Conservation (phyloP, 1,140 invertebrate species). For the Drosophila mojavensis region DNA sequence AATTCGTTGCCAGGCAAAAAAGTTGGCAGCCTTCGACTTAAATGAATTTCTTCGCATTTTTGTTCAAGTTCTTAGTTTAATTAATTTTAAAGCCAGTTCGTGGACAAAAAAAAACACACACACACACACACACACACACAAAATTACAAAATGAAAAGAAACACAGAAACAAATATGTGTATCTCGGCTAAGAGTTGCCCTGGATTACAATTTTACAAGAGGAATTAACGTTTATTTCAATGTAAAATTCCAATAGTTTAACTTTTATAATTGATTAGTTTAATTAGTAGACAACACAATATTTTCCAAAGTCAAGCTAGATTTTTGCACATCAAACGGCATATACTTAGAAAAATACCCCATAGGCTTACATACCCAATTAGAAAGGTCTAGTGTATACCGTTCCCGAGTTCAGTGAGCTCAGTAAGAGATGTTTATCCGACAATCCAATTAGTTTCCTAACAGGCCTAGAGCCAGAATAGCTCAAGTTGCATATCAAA, state of each 20-base stretch:
- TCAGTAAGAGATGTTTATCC: neutral
- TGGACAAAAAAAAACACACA: constrained; percentile 5
- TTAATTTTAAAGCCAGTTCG: constrained; percentile 61
- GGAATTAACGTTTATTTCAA: too few relatives aligned
- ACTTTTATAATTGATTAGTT: too few relatives aligned
- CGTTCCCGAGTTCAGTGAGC: neutral
- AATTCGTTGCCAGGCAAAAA: constrained; percentile 37
- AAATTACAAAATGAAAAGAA: neutral
- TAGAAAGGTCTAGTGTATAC: neutral
- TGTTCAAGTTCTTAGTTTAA: constrained; percentile 67
- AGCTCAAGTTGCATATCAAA: neutral
- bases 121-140: neutral
- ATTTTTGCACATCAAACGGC: too few relatives aligned
- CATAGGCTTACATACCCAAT: neutral
- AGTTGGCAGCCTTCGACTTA: constrained; percentile 44
- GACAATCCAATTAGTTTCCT: neutral
- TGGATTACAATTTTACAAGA: too few relatives aligned
- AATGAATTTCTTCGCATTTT: constrained; percentile 67
- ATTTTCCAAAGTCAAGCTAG: too few relatives aligned
- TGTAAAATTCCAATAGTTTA: too few relatives aligned
- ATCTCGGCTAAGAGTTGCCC: neutral
- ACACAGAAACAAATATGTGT: neutral
- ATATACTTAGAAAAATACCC: neutral
- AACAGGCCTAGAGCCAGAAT: too few relatives aligned
- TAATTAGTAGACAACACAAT: too few relatives aligned